These are phyloP conservation scores for Ptychadena robeensis DNA, from an alignment of 2,797 vertebrate genomes.

Conservation along the genomic window DNA sequence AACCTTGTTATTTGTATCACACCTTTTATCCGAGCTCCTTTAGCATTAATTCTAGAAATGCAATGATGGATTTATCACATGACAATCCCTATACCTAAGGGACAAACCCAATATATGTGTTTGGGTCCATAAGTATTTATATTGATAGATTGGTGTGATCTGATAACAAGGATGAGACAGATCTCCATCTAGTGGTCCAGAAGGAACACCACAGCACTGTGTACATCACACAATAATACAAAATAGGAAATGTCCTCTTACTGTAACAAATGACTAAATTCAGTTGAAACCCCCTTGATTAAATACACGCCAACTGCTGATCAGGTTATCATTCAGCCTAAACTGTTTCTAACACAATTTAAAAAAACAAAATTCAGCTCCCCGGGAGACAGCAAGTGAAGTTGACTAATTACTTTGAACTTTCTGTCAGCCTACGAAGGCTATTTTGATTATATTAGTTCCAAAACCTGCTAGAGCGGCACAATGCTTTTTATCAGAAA, in stretches of 20 bases:
- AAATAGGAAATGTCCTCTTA: not conserved
- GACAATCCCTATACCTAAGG: too few relatives aligned
- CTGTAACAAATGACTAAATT: not conserved
- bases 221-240: constrained; percentile 19
- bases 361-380: constrained; percentile 48
- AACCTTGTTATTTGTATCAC: too few relatives aligned
- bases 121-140: too few relatives aligned
- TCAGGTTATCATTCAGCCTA: not conserved
- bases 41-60: too few relatives aligned
- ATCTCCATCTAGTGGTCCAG: constrained; percentile 28
- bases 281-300: constrained; percentile 64
- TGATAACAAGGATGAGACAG: constrained; percentile 32
- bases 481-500: constrained; percentile 21
- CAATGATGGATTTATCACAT: too few relatives aligned
- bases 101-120: too few relatives aligned
- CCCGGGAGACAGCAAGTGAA: constrained; percentile 65
- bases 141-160: not conserved
- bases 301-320: constrained; percentile 69
- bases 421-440: constrained; percentile 38
- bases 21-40: too few relatives aligned
- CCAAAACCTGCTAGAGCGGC: constrained; percentile 60
- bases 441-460: constrained; percentile 53
- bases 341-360: not conserved
- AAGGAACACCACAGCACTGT: not conserved
- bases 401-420: constrained; percentile 66